Evolutionary conservation across 2,113 vertebrate species (phyloP), one percentile per base, ranked within the genome.

Genomic region (Zapornia atra): DNA sequence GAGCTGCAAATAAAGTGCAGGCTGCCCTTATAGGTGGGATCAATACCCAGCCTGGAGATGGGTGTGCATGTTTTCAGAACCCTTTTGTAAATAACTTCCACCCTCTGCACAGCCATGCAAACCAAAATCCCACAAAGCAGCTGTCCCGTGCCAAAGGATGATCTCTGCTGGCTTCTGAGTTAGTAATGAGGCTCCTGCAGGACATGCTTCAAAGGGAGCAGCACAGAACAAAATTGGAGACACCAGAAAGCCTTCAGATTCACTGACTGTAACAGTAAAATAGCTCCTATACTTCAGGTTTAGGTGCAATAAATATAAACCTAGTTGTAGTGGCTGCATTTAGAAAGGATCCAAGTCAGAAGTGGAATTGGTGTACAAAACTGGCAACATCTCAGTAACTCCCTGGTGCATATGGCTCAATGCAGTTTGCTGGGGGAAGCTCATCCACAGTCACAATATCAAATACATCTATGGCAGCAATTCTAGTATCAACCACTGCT

Each of bases 331-430:
- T 22, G 36, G 7, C 54, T 75, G 36, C 20, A 44, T 64, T 85
- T 85, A 75, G 56, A 40, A 84, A 64, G 28, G 14, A 28, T 38
- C 19, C 26, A 57, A 44, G 75, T 65, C n/a, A 65, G 36, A 69
- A 53, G 63, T 11, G 69, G 42, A 31, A 26, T 12, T 57, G 28
- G 7, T 4, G 1, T 69, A 26, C 44, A 46, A 46, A 17, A 46
- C 44, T 1, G 0, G 40, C 34, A 50, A 15, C 48, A 15, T 42
- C 36, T 57, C 53, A 16, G 11, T 31, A 88, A 20, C 54, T 44
- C 40, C 50, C 63, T 53, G 48, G 12, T 46, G 46, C 0, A 0
- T 24, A 34, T 4, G 29, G 38, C 44, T 57, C 36, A 15, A 21
- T 59, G 56, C 38, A 64, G 29, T 76, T 57, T 53, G 75, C 42